Percentiles rank a stretch among this genome's conserved stretches.
phyloP scores from a whole-genome alignment of 2,888 invertebrate genomes.

The Ennomos fuscantarius region DNA sequence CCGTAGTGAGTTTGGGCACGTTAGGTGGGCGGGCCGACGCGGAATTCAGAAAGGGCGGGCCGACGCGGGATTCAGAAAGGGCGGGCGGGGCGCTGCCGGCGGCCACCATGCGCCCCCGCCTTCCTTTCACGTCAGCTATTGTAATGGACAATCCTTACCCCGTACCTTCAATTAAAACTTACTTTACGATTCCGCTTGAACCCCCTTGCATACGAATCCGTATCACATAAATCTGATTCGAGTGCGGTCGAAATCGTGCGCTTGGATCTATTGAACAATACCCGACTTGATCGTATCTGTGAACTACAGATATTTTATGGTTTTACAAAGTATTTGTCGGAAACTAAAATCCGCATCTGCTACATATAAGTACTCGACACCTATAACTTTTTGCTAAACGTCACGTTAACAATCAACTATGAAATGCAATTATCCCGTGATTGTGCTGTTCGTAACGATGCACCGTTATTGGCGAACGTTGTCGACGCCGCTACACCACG shows the following conservation, averaged over 20 bases:
- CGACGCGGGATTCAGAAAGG: slow-evolving; percentile 61
- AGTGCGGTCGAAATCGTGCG: slow-evolving; percentile 55
- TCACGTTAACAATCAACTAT: slow-evolving; percentile 28
- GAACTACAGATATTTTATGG: slow-evolving; percentile 4
- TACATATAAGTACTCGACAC: neutral
- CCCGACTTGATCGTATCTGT: slow-evolving; percentile 43
- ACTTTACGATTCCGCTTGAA: slow-evolving; percentile 64
- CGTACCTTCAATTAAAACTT: slow-evolving; percentile 71
- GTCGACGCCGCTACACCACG: slow-evolving; percentile 63
- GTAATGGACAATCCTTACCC: slow-evolving; percentile 48
- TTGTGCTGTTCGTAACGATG: slow-evolving; percentile 52
- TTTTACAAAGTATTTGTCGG: slow-evolving; percentile 6
- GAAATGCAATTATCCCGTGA: slow-evolving; percentile 63
- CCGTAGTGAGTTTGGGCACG: slow-evolving; percentile 44
- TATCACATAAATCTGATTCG: slow-evolving; percentile 56
- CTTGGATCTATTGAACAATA: slow-evolving; percentile 42
- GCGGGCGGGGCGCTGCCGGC: slow-evolving; percentile 69
- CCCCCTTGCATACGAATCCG: slow-evolving; percentile 61
- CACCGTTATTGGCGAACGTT: slow-evolving; percentile 61
- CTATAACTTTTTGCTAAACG: slow-evolving; percentile 3
- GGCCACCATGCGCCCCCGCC: slow-evolving; percentile 70
- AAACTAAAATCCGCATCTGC: neutral
- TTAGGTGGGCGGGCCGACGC: slow-evolving; percentile 55
- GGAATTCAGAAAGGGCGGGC: slow-evolving; percentile 64
- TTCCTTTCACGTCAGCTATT: slow-evolving; percentile 73